Evolutionary conservation across 2,113 vertebrate genomes (phyloP).

Genomic region (Lanius ludovicianus): DNA sequence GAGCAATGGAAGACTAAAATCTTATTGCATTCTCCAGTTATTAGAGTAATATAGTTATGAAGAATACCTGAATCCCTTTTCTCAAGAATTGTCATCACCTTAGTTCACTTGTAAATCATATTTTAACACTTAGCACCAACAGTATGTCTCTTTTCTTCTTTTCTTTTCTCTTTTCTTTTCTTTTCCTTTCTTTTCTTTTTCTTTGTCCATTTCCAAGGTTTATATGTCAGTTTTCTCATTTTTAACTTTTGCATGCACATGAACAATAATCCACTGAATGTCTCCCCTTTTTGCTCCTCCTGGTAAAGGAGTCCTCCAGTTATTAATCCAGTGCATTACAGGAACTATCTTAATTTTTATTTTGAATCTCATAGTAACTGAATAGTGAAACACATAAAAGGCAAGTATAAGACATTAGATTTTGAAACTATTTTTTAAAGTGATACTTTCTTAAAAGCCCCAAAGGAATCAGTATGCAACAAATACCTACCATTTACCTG

Average conservation of each 20-base stretch:
- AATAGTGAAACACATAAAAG: background rate
- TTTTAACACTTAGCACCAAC: conserved; percentile 11
- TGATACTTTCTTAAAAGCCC: background rate
- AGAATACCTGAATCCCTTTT: background rate
- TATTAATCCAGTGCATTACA: background rate
- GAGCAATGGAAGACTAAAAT: background rate
- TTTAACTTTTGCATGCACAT: background rate
- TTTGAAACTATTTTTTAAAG: background rate
- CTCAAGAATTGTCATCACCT: background rate
- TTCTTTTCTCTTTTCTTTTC: background rate
- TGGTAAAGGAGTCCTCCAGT: background rate
- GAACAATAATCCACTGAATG: background rate
- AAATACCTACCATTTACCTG: background rate
- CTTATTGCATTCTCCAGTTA: background rate
- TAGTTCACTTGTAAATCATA: background rate
- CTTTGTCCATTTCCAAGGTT: background rate
- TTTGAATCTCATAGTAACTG: conserved; percentile 21
- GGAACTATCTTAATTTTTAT: background rate
- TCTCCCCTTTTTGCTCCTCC: background rate
- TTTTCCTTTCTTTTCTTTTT: background rate
- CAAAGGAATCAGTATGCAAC: background rate
- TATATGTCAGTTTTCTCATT: background rate
- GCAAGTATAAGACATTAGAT: background rate
- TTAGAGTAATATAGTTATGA: background rate
- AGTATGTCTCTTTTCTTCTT: background rate